Evolutionary conservation across 2,888 invertebrate species (phyloP).

Genomic region (Dryomyza anilis): DNA sequence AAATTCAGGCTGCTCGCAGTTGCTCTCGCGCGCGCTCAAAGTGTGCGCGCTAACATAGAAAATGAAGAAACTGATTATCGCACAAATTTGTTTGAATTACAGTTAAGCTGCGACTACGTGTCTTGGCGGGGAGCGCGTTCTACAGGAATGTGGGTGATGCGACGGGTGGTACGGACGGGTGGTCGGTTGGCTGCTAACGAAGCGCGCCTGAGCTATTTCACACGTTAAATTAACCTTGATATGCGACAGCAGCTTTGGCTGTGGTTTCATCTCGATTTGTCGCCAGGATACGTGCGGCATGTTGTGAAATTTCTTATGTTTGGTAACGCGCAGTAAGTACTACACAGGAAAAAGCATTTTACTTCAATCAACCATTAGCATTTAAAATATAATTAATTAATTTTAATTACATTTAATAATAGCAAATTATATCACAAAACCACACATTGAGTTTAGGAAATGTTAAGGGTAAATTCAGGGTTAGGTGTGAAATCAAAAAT

Average conservation of each 20-base stretch:
- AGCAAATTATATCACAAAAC: no score
- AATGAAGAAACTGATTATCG: conserved; percentile 30
- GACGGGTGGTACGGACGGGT: background rate
- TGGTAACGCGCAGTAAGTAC: no score
- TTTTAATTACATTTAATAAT: no score
- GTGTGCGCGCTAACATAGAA: no score
- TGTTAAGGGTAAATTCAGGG: no score
- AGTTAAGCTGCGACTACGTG: conserved; percentile 12
- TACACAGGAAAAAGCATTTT: no score
- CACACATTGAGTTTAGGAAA: no score
- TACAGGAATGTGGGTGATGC: background rate
- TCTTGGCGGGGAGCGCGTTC: background rate
- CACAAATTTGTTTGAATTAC: conserved; percentile 33
- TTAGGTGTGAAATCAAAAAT: no score
- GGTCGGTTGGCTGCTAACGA: conserved; percentile 31
- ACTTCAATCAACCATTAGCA: no score
- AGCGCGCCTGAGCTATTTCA: conserved; percentile 29
- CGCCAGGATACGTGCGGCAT: background rate
- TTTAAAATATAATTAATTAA: no score
- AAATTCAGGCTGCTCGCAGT: conserved; percentile 11
- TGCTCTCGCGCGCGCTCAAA: no score
- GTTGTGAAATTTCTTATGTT: background rate
- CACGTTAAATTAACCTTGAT: conserved; percentile 31
- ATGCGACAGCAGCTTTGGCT: background rate
- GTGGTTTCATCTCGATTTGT: conserved; percentile 19